Base-by-base conservation (phyloP, 2,113 vertebrate genomes). In the Pica pica region DNA sequence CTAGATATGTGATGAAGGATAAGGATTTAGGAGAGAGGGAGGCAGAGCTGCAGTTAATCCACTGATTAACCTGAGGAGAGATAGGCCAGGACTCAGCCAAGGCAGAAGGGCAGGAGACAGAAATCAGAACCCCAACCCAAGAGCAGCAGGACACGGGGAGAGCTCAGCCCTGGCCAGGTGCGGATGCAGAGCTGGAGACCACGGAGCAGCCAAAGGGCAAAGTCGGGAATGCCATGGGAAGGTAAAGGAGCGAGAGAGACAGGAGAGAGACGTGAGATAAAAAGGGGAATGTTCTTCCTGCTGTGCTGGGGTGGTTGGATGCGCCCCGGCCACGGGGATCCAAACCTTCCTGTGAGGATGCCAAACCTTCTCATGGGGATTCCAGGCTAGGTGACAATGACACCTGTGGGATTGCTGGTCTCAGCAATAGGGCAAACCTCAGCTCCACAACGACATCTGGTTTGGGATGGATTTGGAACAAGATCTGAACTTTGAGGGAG, bases 11-110 rank as follows among this genome's bases (percentile, higher is more conserved):
- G 96, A 95, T 96, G 96, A 97, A 94, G 79, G 94, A 93, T 95
- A 88, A 90, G 84, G 95, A 96, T 94, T 97, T 96, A 84, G 93
- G 75, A 77, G 85, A 91, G 83, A 74, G 70, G 82, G 93, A 90
- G 93, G 91, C 56, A 88, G 84, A 75, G 82, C 87, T 87, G 91
- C 63, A 94, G 82, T 95, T 97, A 96, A 97, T 97, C 89, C 87
- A 49, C 78, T 91, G 93, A 95, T 97, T 97, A 96, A 94, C 89
- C 89, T 71, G 94, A 67, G 92, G 46, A 61, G 78, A 90, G 89
- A 96, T 42, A 94, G 70, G 31, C 83, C 94, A 89, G 56, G 14
- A 5, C 85, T 92, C 81, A 95, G 83, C 90, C 91, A 80, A 83
- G 70, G 83, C 94, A 97, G 92, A 68, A 91, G 89, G 75, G 94